Conservation (phyloP, 2,113 vertebrate species). For the Percopsis transmontana region DNA sequence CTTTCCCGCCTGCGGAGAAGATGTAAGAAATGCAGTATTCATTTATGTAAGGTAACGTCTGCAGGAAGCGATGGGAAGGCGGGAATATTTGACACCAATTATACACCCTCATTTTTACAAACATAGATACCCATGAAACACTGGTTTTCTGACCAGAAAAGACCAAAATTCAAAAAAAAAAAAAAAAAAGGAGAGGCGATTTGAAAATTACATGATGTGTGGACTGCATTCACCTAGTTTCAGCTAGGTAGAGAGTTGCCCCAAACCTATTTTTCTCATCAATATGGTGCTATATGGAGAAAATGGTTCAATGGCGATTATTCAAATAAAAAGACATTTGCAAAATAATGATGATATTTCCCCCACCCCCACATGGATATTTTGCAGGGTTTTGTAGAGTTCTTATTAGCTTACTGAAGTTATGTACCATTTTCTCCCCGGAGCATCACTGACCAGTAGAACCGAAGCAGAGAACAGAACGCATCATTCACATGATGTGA, state of each 20-base stretch:
- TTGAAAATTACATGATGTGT: conserved; percentile 14
- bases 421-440: conserved; percentile 4
- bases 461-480: not conserved
- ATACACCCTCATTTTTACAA: not conserved
- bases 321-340: not conserved
- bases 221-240: not conserved
- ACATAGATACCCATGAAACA: conserved; percentile 14
- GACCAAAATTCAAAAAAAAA: conserved; percentile 20
- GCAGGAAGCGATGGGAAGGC: conserved; percentile 14
- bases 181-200: not conserved
- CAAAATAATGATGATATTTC: not conserved
- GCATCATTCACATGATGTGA: not conserved
- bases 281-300: not conserved
- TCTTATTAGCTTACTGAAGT: not conserved
- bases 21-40: not conserved
- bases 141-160: not conserved
- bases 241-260: too few relatives aligned
- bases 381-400: not conserved
- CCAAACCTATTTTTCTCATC: not conserved
- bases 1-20: conserved; percentile 87
- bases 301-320: not conserved
- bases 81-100: not conserved
- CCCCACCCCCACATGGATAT: not conserved
- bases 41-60: not conserved
- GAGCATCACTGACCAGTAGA: not conserved